Conservation (phyloP, 2,888 invertebrate species). For the Arenicola marina region DNA sequence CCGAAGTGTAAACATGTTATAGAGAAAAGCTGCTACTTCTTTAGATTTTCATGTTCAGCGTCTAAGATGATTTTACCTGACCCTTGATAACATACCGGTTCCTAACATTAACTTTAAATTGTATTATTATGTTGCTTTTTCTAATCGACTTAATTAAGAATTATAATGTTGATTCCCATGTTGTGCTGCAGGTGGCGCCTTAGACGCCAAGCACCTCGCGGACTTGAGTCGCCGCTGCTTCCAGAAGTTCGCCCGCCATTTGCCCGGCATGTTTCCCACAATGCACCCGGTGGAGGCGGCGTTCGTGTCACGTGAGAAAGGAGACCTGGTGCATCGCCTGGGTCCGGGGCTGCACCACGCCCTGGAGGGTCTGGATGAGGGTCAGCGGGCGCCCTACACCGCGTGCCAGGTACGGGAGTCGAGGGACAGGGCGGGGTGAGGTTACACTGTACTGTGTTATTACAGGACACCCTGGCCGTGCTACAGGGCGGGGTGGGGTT, state of each 20-base stretch:
- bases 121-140: not conserved
- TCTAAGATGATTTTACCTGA: too few species aligned
- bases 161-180: too few species aligned
- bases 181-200: not conserved
- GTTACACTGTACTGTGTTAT: too few species aligned
- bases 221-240: not conserved
- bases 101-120: too few species aligned
- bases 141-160: not conserved
- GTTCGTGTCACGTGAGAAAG: not conserved
- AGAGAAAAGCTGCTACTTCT: too few species aligned
- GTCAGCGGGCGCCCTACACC: not conserved
- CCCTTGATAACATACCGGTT: too few species aligned
- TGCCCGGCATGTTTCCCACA: not conserved
- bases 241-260: conserved; percentile 1
- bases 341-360: not conserved
- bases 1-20: too few species aligned
- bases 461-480: too few species aligned
- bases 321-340: not conserved
- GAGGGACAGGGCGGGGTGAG: too few species aligned
- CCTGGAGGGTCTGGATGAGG: not conserved
- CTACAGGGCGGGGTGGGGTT: not conserved
- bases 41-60: too few species aligned
- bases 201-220: not conserved
- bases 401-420: not conserved
- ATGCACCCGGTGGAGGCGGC: not conserved